Conservation (phyloP, 2,797 vertebrate genomes). For the Todus mexicanus region DNA sequence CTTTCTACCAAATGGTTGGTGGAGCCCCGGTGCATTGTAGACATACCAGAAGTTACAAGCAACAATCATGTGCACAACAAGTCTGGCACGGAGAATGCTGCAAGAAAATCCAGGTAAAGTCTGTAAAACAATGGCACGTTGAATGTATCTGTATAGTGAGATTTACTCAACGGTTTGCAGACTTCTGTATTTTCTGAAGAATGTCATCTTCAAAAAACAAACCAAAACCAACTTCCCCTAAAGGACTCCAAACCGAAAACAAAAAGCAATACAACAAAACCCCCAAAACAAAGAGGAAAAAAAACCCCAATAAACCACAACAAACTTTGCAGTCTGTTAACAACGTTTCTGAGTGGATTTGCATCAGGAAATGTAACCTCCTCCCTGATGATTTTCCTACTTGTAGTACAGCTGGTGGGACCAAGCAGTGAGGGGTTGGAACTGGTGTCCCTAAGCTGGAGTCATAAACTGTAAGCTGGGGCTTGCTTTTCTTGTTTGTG, state of each 20-base stretch:
- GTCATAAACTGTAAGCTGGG: not conserved
- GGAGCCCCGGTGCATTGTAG: constrained; percentile 88
- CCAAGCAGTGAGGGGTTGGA: not conserved
- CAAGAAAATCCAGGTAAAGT: constrained; percentile 75
- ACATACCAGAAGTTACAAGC: constrained; percentile 68
- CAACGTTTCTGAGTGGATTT: not conserved
- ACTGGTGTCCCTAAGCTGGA: not conserved
- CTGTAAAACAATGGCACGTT: not conserved
- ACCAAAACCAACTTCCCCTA: not conserved
- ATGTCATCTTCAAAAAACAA: not conserved
- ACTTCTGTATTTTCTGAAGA: not conserved
- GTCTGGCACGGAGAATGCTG: constrained; percentile 62
- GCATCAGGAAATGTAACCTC: not conserved
- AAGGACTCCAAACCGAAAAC: too few species aligned
- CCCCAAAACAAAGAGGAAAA: too few species aligned
- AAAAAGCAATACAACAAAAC: not conserved
- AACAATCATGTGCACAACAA: constrained; percentile 31
- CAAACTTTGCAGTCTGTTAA: not conserved
- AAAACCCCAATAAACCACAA: not conserved
- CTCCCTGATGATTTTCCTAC: not conserved
- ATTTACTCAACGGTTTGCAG: not conserved
- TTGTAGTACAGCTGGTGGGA: not conserved
- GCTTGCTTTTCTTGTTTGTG: not conserved
- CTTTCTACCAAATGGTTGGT: constrained; percentile 90
- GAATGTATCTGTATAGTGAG: not conserved